A percentile compares a stretch with the other conserved stretches of the same genome.
Evolutionary conservation across 2,888 invertebrate genomes (phyloP).

Genomic region (Amaurobius ferox): DNA sequence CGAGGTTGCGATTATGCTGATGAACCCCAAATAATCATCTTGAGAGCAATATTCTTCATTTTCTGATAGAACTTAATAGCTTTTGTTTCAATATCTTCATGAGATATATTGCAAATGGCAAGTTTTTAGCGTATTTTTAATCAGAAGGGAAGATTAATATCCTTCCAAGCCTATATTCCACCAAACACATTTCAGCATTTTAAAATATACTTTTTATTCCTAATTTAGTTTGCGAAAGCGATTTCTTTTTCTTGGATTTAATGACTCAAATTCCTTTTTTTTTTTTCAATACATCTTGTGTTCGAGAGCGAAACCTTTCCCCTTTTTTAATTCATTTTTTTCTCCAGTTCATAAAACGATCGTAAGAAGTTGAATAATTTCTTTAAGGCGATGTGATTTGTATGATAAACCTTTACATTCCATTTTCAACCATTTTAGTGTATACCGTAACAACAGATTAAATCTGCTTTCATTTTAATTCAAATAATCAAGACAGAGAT

Average conservation of each 20-base stretch:
- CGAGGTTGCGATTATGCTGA: slow-evolving; percentile 58
- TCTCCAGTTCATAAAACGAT: slow-evolving; percentile 38
- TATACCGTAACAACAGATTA: no score
- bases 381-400: slow-evolving; percentile 23
- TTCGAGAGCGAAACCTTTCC: slow-evolving; percentile 1
- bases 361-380: slow-evolving; percentile 42
- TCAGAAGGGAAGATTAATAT: slow-evolving; percentile 43
- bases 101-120: slow-evolving; percentile 33
- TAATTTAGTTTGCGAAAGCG: slow-evolving; percentile 50
- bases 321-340: slow-evolving; percentile 27
- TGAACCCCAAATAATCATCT: slow-evolving; percentile 58
- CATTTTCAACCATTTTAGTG: no score
- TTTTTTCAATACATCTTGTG: slow-evolving; percentile 28
- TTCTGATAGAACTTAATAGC: slow-evolving; percentile 60
- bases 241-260: slow-evolving; percentile 54
- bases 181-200: slow-evolving; percentile 17
- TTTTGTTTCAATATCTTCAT: slow-evolving; percentile 50
- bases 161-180: background rate
- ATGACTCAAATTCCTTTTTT: slow-evolving; percentile 64
- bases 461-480: no score
- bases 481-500: no score
- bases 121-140: slow-evolving; percentile 59
- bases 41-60: slow-evolving; percentile 38
- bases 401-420: no score
- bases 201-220: slow-evolving; percentile 8